A percentile compares a stretch with the other conserved stretches of the same genome.
Conservation (phyloP, 2,797 vertebrate genomes). For the Sus cebifrons region DNA sequence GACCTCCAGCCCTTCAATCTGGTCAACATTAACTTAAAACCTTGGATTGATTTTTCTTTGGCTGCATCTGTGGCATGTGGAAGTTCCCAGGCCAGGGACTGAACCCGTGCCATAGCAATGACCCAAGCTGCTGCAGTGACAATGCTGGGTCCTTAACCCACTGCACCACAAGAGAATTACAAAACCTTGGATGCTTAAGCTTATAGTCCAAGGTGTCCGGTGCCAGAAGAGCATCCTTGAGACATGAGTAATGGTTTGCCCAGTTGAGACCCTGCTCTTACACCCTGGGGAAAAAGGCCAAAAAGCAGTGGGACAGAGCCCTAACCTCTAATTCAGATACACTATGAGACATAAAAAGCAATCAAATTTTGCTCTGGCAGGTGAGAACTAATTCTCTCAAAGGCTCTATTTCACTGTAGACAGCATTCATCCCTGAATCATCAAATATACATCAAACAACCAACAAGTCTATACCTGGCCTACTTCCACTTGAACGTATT, state of each 20-base stretch:
- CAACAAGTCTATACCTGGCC: not conserved
- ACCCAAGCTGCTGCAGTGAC: too few relatives aligned
- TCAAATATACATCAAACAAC: not conserved
- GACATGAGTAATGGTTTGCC: not conserved
- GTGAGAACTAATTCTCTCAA: not conserved
- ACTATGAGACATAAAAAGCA: not conserved
- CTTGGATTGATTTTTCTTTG: not conserved
- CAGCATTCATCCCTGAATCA: not conserved
- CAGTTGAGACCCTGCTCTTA: not conserved
- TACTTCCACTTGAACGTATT: not conserved
- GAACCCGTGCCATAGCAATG: too few relatives aligned
- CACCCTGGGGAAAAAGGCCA: not conserved
- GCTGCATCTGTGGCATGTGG: too few relatives aligned
- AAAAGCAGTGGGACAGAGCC: not conserved
- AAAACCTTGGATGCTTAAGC: not conserved
- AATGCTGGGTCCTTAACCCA: too few relatives aligned
- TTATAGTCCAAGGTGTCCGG: not conserved
- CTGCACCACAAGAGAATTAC: too few relatives aligned
- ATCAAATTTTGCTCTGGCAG: not conserved
- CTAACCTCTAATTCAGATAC: not conserved
- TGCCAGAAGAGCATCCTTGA: not conserved
- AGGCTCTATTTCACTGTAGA: not conserved
- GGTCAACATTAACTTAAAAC: slow-evolving; percentile 5
- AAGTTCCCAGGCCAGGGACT: too few relatives aligned
- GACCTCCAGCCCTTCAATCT: not conserved